Evolutionary conservation across 2,113 vertebrate genomes (phyloP).

Genomic region (Orientallactaga bullata): DNA sequence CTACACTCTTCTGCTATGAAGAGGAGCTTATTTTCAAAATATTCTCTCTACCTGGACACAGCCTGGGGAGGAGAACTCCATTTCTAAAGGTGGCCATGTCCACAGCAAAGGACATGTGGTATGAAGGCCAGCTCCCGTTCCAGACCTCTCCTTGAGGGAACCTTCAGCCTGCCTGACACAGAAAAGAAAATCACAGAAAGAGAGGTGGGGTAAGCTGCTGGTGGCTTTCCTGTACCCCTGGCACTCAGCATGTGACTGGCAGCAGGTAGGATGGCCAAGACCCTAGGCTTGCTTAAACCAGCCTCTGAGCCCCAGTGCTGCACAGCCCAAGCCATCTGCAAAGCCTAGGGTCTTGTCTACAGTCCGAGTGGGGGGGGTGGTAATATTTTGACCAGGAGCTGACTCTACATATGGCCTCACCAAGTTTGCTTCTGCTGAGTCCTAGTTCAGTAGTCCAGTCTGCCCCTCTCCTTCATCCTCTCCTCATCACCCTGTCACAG

Average conservation of each 20-base stretch:
- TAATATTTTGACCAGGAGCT: background rate
- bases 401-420: background rate
- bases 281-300: background rate
- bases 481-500: background rate
- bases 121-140: background rate
- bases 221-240: background rate
- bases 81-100: background rate
- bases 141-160: background rate
- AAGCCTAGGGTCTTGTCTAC: background rate
- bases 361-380: accelerated
- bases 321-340: background rate
- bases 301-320: background rate
- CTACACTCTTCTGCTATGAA: background rate
- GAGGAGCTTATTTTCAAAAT: constrained; percentile 45
- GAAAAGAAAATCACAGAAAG: background rate
- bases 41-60: background rate
- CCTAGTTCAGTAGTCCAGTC: background rate
- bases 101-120: background rate
- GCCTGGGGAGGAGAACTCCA: background rate
- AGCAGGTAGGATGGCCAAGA: background rate
- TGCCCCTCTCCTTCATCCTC: background rate
- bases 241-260: background rate
- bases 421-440: background rate
- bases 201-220: background rate
- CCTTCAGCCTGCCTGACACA: background rate